Percentiles rank a stretch among this genome's conserved stretches.
phyloP scores from a whole-genome alignment of 2,888 invertebrate species.

The Coleophora flavipennella region DNA sequence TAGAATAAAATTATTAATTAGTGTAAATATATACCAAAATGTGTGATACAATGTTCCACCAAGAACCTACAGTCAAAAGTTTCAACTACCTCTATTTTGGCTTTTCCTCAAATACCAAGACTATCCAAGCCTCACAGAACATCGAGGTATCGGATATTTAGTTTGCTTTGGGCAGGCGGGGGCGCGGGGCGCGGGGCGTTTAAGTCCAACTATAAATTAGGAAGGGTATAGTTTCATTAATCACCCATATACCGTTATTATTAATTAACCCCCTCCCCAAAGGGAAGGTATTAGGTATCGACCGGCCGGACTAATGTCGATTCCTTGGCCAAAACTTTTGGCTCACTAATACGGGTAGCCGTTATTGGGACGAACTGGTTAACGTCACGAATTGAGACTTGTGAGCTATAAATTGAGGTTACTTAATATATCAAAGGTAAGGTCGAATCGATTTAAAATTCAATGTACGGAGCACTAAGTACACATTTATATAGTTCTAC shows the following conservation, averaged over 20 bases:
- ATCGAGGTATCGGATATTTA: constrained; percentile 73
- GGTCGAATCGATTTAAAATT: too few relatives aligned
- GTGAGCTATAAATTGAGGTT: too few relatives aligned
- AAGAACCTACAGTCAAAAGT: background rate
- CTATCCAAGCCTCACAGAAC: constrained; percentile 27
- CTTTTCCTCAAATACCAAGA: constrained; percentile 33
- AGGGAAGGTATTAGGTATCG: constrained; percentile 64
- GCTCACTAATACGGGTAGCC: too few relatives aligned
- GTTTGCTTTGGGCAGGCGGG: constrained; percentile 67
- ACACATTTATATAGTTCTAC: too few relatives aligned
- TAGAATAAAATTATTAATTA: too few relatives aligned
- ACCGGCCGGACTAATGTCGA: constrained; percentile 51
- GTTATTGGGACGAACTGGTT: too few relatives aligned
- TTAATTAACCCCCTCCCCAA: constrained; percentile 70
- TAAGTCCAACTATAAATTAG: constrained; percentile 74
- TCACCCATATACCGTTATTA: constrained; percentile 74
- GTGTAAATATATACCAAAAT: too few relatives aligned
- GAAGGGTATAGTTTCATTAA: constrained; percentile 73
- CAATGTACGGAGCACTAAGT: too few relatives aligned
- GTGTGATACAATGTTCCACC: too few relatives aligned
- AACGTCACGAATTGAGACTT: too few relatives aligned
- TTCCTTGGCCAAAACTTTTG: constrained; percentile 20
- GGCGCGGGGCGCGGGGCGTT: constrained; percentile 47
- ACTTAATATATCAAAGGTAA: too few relatives aligned
- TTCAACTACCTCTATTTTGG: too few relatives aligned